Conservation (phyloP, 2,888 invertebrate species). For the Candidula unifasciata region DNA sequence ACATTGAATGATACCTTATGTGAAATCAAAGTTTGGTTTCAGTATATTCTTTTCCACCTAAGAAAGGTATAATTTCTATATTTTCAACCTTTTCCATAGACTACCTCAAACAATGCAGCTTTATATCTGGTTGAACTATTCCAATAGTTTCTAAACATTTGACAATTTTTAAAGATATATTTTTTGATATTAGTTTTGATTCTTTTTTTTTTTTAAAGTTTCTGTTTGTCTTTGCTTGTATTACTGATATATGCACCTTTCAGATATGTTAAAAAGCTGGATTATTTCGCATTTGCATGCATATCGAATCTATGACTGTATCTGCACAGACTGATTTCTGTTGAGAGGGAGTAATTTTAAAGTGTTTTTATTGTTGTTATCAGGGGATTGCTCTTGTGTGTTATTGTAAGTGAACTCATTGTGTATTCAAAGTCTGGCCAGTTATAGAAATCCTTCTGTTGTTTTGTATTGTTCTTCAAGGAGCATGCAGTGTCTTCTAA, state of each 20-base stretch:
- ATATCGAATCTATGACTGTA: too few relatives aligned
- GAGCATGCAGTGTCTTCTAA: too few relatives aligned
- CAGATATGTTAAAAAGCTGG: not conserved
- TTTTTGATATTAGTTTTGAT: slow-evolving; percentile 5
- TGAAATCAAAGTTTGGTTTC: not conserved
- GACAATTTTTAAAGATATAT: slow-evolving; percentile 22
- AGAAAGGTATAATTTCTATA: not conserved
- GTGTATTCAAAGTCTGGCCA: too few relatives aligned
- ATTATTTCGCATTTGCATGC: too few relatives aligned
- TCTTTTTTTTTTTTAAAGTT: not conserved
- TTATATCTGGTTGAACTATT: slow-evolving; percentile 23
- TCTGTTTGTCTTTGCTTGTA: not conserved
- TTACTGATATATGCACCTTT: not conserved
- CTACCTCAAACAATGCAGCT: slow-evolving; percentile 28
- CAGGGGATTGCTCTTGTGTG: too few relatives aligned
- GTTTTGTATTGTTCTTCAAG: too few relatives aligned
- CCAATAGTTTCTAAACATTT: slow-evolving; percentile 10
- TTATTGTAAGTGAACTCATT: too few relatives aligned
- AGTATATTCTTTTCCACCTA: not conserved
- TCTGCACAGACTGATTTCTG: too few relatives aligned
- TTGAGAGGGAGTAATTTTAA: too few relatives aligned
- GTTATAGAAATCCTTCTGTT: too few relatives aligned
- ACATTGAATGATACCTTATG: not conserved
- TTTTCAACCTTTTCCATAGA: not conserved
- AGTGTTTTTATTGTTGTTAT: too few relatives aligned